A percentile compares a stretch with the other conserved stretches of the same genome.
Conservation (phyloP, 2,113 vertebrate genomes). For the Oenanthe oenanthe region DNA sequence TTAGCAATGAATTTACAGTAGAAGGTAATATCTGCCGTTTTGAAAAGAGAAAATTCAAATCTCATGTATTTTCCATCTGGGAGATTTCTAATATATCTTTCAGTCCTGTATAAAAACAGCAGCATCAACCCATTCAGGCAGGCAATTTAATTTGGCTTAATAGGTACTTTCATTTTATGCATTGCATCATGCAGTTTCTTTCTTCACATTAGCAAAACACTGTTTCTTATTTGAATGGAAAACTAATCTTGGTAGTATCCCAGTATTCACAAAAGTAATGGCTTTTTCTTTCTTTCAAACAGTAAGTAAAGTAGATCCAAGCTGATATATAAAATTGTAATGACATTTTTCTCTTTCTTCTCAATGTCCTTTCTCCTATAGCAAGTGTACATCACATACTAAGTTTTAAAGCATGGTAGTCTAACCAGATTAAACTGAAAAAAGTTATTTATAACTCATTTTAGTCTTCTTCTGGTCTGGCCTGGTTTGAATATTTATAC, state of each 20-base stretch:
- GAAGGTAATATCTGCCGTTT: background rate
- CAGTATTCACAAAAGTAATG: background rate
- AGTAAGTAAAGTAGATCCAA: background rate
- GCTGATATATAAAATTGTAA: background rate
- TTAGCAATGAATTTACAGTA: background rate
- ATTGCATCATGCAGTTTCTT: background rate
- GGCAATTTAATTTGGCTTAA: slow-evolving; percentile 53
- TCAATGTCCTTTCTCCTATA: background rate
- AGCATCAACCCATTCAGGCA: background rate
- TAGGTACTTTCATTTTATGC: slow-evolving; percentile 39
- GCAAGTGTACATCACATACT: background rate
- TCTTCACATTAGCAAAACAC: slow-evolving; percentile 1
- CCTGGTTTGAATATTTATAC: background rate
- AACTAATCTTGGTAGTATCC: background rate
- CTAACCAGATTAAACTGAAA: background rate
- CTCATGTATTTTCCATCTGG: background rate
- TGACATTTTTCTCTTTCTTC: background rate
- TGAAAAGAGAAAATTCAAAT: background rate
- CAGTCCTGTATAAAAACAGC: background rate
- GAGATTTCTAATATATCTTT: background rate
- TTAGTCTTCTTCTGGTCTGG: background rate
- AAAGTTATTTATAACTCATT: background rate
- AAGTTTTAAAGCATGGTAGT: background rate
- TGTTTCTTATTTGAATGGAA: slow-evolving; percentile 2
- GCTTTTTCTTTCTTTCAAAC: background rate